Conservation (phyloP, 2,888 invertebrate species). For the Glyphotaelius pellucidus region DNA sequence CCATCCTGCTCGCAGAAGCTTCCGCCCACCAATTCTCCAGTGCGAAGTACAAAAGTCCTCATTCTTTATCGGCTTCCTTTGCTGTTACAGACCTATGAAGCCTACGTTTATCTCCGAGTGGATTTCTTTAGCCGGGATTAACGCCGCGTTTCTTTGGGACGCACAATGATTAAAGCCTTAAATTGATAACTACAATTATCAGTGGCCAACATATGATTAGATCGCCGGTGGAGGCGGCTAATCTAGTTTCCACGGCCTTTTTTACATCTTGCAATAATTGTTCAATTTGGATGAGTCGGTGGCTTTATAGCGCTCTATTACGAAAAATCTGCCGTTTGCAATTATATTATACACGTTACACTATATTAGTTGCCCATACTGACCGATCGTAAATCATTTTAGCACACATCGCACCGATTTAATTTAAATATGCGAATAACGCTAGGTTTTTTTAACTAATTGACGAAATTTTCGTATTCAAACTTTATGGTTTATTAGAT, state of each 20-base stretch:
- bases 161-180: constrained; percentile 59
- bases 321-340: constrained; percentile 55
- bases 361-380: constrained; percentile 24
- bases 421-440: constrained; percentile 39
- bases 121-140: constrained; percentile 6
- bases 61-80: not conserved
- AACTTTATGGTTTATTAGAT: not conserved
- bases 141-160: constrained; percentile 52
- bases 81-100: not conserved
- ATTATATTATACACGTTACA: constrained; percentile 45
- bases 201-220: constrained; percentile 57
- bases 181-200: constrained; percentile 62
- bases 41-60: not conserved
- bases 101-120: not conserved
- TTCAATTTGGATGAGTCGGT: constrained; percentile 61
- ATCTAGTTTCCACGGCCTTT: constrained; percentile 55
- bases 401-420: constrained; percentile 21
- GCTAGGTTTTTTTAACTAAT: not conserved
- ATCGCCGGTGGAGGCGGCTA: constrained; percentile 51
- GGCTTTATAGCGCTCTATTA: constrained; percentile 57
- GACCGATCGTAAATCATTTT: constrained; percentile 36
- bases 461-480: not conserved
- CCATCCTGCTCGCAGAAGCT: not conserved
- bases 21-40: not conserved
- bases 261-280: constrained; percentile 57